Conservation (phyloP, 2,797 vertebrate genomes). For the Gallinago stenura region DNA sequence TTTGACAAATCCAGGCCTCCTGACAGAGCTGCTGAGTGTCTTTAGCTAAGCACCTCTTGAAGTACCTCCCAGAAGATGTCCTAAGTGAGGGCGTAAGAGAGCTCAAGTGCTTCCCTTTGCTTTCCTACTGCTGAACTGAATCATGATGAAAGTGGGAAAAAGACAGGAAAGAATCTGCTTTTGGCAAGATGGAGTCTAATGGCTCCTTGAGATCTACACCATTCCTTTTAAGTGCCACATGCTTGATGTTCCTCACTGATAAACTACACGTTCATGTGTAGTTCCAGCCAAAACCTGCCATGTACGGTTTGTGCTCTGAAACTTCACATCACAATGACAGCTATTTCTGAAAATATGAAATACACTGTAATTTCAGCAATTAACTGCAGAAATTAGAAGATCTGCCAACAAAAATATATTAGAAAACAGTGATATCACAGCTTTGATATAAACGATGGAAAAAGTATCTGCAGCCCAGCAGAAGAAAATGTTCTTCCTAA, state of each 20-base stretch:
- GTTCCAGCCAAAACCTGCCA: not conserved
- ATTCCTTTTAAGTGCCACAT: not conserved
- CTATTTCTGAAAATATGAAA: not conserved
- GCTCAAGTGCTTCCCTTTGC: not conserved
- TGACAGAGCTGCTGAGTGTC: not conserved
- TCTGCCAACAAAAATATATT: not conserved
- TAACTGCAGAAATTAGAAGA: not conserved
- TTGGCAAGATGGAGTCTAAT: not conserved
- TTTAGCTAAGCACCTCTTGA: not conserved
- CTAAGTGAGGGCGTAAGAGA: not conserved
- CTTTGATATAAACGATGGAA: not conserved
- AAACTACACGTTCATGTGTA: rapidly evolving
- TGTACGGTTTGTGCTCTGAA: not conserved
- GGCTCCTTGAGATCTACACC: not conserved
- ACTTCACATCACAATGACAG: not conserved
- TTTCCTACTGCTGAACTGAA: not conserved
- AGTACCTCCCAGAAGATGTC: not conserved
- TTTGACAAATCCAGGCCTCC: not conserved
- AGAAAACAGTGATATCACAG: not conserved
- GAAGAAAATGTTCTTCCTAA: not conserved
- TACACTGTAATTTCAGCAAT: not conserved
- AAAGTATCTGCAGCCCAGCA: not conserved
- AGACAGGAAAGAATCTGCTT: not conserved
- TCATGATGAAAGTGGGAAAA: not conserved
- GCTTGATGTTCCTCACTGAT: not conserved